Percentiles rank a stretch among this genome's conserved stretches.
Evolutionary conservation across 2,113 vertebrate genomes (phyloP).

Genomic region (Pseudorectes ferrugineus): DNA sequence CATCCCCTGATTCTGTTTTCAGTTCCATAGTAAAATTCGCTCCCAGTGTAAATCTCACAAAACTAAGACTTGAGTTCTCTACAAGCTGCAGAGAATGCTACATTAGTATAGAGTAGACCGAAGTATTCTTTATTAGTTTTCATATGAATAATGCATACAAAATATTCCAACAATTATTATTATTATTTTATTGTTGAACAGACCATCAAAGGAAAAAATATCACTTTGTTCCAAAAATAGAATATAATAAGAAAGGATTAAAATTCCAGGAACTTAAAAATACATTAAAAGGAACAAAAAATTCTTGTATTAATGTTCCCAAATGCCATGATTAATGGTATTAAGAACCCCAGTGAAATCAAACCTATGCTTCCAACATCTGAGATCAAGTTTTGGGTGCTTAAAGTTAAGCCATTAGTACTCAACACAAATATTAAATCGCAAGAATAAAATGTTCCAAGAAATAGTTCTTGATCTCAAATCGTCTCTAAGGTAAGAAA

Average conservation of each 20-base stretch:
- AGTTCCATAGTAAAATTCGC: background rate
- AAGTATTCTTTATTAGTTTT: background rate
- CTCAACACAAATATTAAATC: conserved; percentile 1
- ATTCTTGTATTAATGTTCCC: background rate
- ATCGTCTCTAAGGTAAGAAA: background rate
- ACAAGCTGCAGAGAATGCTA: background rate
- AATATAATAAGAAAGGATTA: background rate
- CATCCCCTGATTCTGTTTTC: background rate
- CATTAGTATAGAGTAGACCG: rapidly evolving
- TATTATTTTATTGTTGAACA: background rate
- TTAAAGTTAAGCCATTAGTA: background rate
- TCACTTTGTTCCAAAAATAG: background rate
- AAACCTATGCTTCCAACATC: background rate
- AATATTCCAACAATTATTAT: background rate
- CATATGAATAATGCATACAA: background rate
- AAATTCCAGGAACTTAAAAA: background rate
- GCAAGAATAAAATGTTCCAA: background rate
- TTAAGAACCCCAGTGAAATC: background rate
- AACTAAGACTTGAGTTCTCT: background rate
- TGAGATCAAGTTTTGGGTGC: background rate
- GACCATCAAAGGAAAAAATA: background rate
- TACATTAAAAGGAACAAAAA: background rate
- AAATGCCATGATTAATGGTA: background rate
- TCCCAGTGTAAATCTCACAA: background rate
- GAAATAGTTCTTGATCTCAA: background rate